Conservation (phyloP, 1,140 invertebrate genomes). For the Neuroterus valhalla region DNA sequence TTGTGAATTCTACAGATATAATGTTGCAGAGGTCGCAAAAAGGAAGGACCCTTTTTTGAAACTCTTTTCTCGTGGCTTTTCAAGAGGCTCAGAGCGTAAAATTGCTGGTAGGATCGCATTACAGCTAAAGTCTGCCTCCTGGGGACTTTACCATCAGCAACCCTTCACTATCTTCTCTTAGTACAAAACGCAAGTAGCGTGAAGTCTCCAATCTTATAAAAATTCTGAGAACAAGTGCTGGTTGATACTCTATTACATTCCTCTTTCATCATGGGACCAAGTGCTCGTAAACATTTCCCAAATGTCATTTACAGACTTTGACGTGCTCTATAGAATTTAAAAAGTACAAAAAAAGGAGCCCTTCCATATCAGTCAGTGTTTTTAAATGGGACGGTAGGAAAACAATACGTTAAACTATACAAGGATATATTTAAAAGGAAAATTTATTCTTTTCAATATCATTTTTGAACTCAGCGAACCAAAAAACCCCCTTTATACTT, state of each 20-base stretch:
- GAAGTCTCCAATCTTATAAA: slow-evolving; percentile 30
- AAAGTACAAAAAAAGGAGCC: too few relatives aligned
- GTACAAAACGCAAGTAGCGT: slow-evolving; percentile 26
- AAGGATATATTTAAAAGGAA: too few relatives aligned
- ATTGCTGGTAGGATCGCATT: slow-evolving; percentile 61
- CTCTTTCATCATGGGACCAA: slow-evolving; percentile 8
- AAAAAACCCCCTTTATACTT: too few relatives aligned
- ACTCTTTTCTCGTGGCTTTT: slow-evolving; percentile 39
- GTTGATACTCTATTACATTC: slow-evolving; percentile 17
- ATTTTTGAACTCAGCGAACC: too few relatives aligned
- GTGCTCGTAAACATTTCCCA: neutral
- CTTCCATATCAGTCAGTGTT: too few relatives aligned
- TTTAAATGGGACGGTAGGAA: too few relatives aligned
- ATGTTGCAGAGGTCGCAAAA: slow-evolving; percentile 9
- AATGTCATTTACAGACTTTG: neutral
- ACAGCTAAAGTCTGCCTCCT: slow-evolving; percentile 51
- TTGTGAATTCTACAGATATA: slow-evolving; percentile 1
- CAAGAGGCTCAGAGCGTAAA: slow-evolving; percentile 59
- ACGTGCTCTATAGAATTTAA: too few relatives aligned
- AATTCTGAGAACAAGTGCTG: neutral
- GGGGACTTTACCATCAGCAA: slow-evolving; percentile 38
- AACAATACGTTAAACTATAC: too few relatives aligned
- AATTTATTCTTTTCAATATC: too few relatives aligned
- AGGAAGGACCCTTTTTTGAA: neutral
- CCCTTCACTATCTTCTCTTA: slow-evolving; percentile 23